Evolutionary conservation across 2,888 invertebrate species (phyloP), one percentile per base, ranked within the genome.

Genomic region (Anagyrus pseudococci): DNA sequence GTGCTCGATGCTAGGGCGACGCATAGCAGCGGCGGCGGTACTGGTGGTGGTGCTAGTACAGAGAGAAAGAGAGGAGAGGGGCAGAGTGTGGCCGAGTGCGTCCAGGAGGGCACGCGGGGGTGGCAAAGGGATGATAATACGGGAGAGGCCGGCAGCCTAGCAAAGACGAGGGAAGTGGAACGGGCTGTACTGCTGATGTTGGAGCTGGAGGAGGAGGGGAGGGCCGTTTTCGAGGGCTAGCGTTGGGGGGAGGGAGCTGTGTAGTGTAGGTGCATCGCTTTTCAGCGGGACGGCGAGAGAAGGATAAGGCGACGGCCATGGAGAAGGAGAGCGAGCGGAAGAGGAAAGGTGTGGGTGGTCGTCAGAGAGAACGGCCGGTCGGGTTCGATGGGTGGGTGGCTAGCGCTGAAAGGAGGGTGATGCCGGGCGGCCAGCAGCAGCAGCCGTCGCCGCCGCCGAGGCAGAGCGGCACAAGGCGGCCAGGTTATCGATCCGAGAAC

Each of bases 31-130:
- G 15, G 49, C 26, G 25, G 22, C 25, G 48, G 3, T 2, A 23
- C 33, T 47, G 20, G 44, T 33, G 44, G 44, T 60, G 10, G 37
- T 53, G n/a, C 43, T 15, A 23, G 33, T 19, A 26, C n/a, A n/a
- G n/a, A n/a, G n/a, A n/a, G n/a, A n/a, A n/a, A n/a, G n/a, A n/a
- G n/a, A n/a, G n/a, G 8, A 6, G 17, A 22, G 1, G 13, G 49
- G 17, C 26, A 44, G n/a, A 26, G 33, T 33, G 46, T 78, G 77
- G 78, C 77, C 76, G 75, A 82, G 82, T 80, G 79, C 83, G 83
- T 73, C 70, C 55, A 61, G 54, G 62, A 62, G 59, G 60, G 71
- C 71, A 71, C 71, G 72, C 68, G 15, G 10, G 70, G 70, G 69
- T 68, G 67, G 69, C 67, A 68, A 66, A 70, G 70, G 69, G 71